phyloP scores from a whole-genome alignment of 2,113 vertebrate species.

The Myrmecobius fasciatus region DNA sequence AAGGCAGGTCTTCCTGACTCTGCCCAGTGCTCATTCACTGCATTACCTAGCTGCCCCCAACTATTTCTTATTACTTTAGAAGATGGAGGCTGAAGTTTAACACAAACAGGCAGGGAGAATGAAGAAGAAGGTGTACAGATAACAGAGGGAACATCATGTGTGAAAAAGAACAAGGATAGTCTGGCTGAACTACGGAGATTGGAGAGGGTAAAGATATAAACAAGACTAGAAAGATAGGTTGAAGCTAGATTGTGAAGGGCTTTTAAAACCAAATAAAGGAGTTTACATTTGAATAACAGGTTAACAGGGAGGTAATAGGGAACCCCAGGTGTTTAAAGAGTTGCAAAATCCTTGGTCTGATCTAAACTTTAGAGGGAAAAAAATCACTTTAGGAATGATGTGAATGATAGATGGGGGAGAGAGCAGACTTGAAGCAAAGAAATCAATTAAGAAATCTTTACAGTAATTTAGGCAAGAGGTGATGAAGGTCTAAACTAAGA shows the following conservation, averaged over 20 bases:
- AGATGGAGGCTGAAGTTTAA: background rate
- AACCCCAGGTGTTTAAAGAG: background rate
- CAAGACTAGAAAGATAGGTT: constrained; percentile 13
- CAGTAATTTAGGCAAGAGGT: background rate
- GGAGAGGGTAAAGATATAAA: background rate
- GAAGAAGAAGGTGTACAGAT: background rate
- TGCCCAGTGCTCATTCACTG: background rate
- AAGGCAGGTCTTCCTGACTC: too few species aligned
- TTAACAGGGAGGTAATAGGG: background rate
- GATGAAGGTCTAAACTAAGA: background rate
- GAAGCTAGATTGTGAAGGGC: background rate
- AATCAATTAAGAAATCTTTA: background rate
- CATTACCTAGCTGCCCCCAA: background rate
- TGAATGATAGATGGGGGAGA: background rate
- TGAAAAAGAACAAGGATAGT: background rate
- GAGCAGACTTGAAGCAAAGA: constrained; percentile 8
- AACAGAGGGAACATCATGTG: fast-evolving
- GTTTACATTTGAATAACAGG: background rate
- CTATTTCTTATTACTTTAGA: background rate
- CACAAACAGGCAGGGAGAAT: background rate
- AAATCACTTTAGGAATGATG: background rate
- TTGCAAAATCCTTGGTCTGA: background rate
- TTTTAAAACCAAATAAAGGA: background rate
- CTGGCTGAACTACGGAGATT: constrained; percentile 8
- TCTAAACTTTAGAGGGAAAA: background rate